Evolutionary conservation across 2,113 vertebrate genomes (phyloP), one percentile per base, ranked within the genome.

Genomic region (Plestiodon gilberti): DNA sequence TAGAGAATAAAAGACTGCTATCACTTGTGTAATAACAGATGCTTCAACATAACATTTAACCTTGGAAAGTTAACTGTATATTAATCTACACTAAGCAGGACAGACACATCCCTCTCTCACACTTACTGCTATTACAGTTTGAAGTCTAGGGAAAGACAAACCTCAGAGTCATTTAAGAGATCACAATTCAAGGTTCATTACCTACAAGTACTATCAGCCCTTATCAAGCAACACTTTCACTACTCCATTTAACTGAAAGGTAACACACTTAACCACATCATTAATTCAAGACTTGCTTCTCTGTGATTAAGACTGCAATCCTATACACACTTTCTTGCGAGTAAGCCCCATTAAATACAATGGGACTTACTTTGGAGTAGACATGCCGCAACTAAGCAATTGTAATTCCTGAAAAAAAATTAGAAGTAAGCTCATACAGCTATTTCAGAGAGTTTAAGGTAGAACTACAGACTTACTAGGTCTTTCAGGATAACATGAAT

Each of bases 171-270:
- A 3, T 48, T 23, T 35, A 7, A 38, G 43, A 28, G 64, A 38
- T 1, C 38, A 28, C 38, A 71, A 52, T 65, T 88, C 18, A 64
- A 48, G 79, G 3, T 20, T 77, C 78, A 30, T 30, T 25, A 62
- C 40, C 74, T 76, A 10, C 23, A 15, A 40, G 83, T 43, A 4
- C 48, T 75, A 69, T 2, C 0, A 78, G 69, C 3, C n/a, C n/a
- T 81, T 81, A 61, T 62, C 76, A 52, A 89, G 86, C 22, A 38
- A 25, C 40, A 85, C 76, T 81, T 57, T 69, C 71, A 80, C 15
- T 76, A 65, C 20, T 35, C 74, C 9, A 48, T 23, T 57, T 65
- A 89, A 61, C 1, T 43, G 23, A 28, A 23, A 52, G 25, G 74
- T 87, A 82, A 59, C 67, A 59, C 67, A 65, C 28, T 78, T 69